Conservation (phyloP, 2,888 invertebrate genomes). For the Rhodophaea formosa region DNA sequence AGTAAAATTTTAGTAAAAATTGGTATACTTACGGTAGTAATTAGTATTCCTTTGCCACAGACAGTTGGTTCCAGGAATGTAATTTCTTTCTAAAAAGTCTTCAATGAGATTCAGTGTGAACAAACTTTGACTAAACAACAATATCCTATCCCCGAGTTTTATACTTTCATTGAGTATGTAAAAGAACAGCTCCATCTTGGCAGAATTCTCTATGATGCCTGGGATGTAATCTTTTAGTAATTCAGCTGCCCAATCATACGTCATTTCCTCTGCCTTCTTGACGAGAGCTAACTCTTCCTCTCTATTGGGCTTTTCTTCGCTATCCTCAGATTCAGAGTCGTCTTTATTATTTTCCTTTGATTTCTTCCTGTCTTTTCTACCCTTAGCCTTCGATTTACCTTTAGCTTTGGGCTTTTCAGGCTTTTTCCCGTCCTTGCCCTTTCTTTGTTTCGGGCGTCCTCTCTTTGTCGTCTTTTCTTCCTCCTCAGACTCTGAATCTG, state of each 20-base stretch:
- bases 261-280: constrained; percentile 90
- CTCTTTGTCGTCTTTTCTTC: constrained; percentile 48
- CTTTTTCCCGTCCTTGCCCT: constrained; percentile 59
- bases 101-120: constrained; percentile 97
- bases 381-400: constrained; percentile 65
- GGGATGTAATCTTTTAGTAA: constrained; percentile 92
- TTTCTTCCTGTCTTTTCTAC: constrained; percentile 69
- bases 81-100: constrained; percentile 90
- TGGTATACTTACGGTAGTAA: constrained; percentile 91
- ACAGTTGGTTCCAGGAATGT: constrained; percentile 85
- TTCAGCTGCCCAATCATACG: constrained; percentile 94
- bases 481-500: constrained; percentile 58
- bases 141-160: constrained; percentile 91
- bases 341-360: constrained; percentile 75
- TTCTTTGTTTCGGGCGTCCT: constrained; percentile 48
- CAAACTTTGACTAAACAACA: constrained; percentile 97
- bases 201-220: constrained; percentile 94
- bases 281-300: constrained; percentile 79
- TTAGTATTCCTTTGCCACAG: constrained; percentile 92
- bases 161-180: constrained; percentile 95
- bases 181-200: constrained; percentile 97
- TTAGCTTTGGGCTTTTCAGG: constrained; percentile 57
- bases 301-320: constrained; percentile 81
- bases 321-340: constrained; percentile 76
- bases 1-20: too few relatives aligned